phyloP scores from a whole-genome alignment of 2,797 vertebrate genomes.

The Pangasius djambal region DNA sequence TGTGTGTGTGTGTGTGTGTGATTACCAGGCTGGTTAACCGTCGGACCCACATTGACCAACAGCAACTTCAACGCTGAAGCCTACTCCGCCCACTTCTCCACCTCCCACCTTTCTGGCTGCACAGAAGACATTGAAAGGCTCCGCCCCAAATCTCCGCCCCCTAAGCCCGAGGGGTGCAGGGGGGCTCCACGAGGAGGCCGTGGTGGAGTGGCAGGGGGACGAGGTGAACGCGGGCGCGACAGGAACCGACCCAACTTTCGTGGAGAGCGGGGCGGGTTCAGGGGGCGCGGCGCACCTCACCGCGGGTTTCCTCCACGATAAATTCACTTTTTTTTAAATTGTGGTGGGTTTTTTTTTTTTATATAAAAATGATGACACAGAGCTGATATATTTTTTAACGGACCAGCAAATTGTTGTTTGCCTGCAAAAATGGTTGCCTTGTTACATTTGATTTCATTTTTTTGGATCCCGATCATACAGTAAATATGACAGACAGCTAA shows the following conservation, averaged over 20 bases:
- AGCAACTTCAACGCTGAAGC: constrained; percentile 97
- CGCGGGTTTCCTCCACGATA: constrained; percentile 91
- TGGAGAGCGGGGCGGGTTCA: constrained; percentile 90
- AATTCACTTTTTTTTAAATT: neutral
- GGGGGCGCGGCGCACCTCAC: constrained; percentile 89
- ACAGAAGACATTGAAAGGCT: constrained; percentile 97
- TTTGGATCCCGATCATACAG: neutral
- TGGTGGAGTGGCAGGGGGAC: constrained; percentile 85
- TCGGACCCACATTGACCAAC: constrained; percentile 95
- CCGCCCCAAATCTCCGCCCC: constrained; percentile 91
- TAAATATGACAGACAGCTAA: neutral
- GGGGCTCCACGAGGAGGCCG: constrained; percentile 88
- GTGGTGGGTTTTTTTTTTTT: neutral
- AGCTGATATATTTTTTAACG: constrained; percentile 7
- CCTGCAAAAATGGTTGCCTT: neutral
- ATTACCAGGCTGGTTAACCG: constrained; percentile 91
- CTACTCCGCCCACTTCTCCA: constrained; percentile 86
- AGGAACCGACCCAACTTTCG: constrained; percentile 93
- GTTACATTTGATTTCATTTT: neutral
- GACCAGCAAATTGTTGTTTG: neutral
- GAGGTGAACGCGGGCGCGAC: constrained; percentile 91
- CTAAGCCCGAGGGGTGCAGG: constrained; percentile 88
- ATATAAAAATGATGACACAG: neutral
- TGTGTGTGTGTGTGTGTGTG: neutral
- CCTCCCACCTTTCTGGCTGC: constrained; percentile 88